Evolutionary conservation across 92 coral and sea anemone species (phyloP).

Genomic region (Galaxea fascicularis): DNA sequence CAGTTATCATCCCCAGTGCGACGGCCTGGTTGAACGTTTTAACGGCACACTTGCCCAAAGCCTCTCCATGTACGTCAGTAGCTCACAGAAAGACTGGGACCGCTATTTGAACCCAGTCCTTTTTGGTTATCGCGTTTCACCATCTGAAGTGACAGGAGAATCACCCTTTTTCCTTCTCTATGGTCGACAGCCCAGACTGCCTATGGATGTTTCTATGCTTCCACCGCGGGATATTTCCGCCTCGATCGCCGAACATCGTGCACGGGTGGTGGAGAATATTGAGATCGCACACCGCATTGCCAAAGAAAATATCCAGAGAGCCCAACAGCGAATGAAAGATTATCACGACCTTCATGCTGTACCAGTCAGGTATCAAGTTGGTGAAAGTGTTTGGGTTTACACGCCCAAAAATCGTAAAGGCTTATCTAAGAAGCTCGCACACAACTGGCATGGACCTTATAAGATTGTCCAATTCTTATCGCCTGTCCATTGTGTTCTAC

Average conservation of each 20-base stretch:
- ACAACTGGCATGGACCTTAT: not conserved
- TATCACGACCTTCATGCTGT: conserved; percentile 34
- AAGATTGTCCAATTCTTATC: conserved; percentile 2
- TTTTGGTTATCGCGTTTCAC: no score
- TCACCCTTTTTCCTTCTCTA: conserved; percentile 21
- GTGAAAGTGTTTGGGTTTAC: conserved; percentile 7
- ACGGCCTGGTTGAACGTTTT: no score
- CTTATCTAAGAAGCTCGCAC: not conserved
- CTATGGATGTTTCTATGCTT: conserved; percentile 16
- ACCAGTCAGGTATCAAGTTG: not conserved
- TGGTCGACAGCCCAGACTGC: not conserved
- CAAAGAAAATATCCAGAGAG: no score
- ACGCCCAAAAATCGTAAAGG: conserved; percentile 4
- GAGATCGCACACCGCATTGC: no score
- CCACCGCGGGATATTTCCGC: no score
- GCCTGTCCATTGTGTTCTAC: conserved; percentile 1
- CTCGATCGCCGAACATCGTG: conserved; percentile 20
- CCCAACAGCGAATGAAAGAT: no score
- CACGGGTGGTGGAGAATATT: conserved; percentile 49
- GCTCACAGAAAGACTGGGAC: no score
- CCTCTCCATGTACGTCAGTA: no score
- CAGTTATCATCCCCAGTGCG: no score
- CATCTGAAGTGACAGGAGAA: no score
- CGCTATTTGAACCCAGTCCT: no score
- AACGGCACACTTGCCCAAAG: no score